phyloP scores from a whole-genome alignment of 2,888 invertebrate genomes.

The Pemphredon lugubris region DNA sequence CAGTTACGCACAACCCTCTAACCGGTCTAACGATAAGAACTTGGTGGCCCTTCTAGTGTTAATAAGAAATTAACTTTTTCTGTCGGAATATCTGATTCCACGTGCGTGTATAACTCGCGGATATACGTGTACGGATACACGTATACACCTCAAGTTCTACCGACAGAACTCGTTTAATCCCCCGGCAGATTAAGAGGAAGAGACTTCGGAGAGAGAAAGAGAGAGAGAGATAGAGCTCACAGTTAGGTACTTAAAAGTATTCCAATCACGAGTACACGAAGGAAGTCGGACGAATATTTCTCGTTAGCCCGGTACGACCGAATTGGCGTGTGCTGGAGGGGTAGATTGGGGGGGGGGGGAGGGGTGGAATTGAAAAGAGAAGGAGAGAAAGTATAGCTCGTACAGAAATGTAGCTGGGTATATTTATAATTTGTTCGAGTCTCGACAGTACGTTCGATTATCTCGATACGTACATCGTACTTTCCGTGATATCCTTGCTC shows the following conservation, averaged over 20 bases:
- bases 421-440: background rate
- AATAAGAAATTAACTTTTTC: too few relatives aligned
- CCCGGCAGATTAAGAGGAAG: constrained; percentile 69
- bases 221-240: constrained; percentile 43
- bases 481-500: constrained; percentile 65
- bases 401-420: constrained; percentile 4
- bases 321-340: constrained; percentile 34
- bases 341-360: constrained; percentile 6
- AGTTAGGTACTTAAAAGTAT: constrained; percentile 71
- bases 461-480: constrained; percentile 32
- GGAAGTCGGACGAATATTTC: constrained; percentile 66
- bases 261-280: constrained; percentile 69
- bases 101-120: too few relatives aligned
- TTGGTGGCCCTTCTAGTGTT: too few relatives aligned
- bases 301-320: constrained; percentile 49
- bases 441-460: constrained; percentile 25
- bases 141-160: constrained; percentile 60
- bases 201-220: constrained; percentile 43
- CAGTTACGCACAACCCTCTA: too few relatives aligned
- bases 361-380: constrained; percentile 15
- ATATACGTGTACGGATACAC: constrained; percentile 18
- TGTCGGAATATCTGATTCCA: too few relatives aligned
- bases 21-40: too few relatives aligned
- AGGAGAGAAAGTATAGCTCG: constrained; percentile 26
- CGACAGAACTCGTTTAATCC: constrained; percentile 74